phyloP scores from a whole-genome alignment of 1,140 invertebrate genomes.

The Orchestia grillus region DNA sequence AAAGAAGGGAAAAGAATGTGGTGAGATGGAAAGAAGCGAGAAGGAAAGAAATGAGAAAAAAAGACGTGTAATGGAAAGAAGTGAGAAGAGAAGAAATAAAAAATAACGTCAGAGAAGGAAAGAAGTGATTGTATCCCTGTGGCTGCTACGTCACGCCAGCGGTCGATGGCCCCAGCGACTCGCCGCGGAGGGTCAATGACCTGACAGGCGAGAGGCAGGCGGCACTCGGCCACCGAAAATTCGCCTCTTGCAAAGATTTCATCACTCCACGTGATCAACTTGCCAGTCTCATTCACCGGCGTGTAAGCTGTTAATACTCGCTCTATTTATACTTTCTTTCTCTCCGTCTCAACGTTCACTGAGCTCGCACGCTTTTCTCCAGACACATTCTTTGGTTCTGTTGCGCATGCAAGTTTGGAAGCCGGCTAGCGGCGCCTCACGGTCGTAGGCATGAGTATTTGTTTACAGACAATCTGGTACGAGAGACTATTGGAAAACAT shows the following conservation, averaged over 20 bases:
- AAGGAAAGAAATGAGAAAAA: background rate
- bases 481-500: too few relatives aligned
- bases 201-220: background rate
- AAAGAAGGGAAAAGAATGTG: too few relatives aligned
- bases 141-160: too few relatives aligned
- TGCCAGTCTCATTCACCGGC: background rate
- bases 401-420: background rate
- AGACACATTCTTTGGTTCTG: background rate
- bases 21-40: too few relatives aligned
- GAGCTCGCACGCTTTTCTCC: background rate
- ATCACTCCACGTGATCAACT: background rate
- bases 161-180: background rate
- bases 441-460: too few relatives aligned
- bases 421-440: background rate
- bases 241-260: background rate
- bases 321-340: background rate
- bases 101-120: background rate
- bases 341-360: background rate
- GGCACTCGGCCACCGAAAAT: background rate
- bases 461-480: too few relatives aligned
- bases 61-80: too few relatives aligned
- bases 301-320: background rate
- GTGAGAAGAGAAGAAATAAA: too few relatives aligned
- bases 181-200: background rate
- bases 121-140: background rate